Conservation (phyloP, 92 coral and sea anemone species). For the Siderastrea radians region DNA sequence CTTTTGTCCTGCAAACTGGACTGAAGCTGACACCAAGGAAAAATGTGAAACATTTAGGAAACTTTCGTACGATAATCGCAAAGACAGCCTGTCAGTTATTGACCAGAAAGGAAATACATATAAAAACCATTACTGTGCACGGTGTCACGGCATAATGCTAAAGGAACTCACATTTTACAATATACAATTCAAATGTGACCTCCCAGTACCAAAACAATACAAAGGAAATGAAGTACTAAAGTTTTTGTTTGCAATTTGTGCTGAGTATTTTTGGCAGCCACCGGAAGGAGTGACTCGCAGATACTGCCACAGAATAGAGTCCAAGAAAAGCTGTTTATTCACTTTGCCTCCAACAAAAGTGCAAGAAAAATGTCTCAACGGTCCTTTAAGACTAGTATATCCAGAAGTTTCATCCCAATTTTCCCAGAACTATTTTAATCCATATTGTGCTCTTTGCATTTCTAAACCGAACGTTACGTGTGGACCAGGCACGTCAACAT, state of each 20-base stretch:
- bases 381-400: not conserved
- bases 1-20: constrained; percentile 14
- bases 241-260: not conserved
- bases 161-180: not conserved
- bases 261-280: not conserved
- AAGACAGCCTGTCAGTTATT: not conserved
- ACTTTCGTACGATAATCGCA: not conserved
- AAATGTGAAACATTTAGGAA: not conserved
- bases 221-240: not conserved
- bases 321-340: not conserved
- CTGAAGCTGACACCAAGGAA: not conserved
- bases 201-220: constrained; percentile 4
- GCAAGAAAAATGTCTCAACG: not conserved
- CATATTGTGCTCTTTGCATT: constrained; percentile 1
- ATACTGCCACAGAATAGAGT: not conserved
- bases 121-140: constrained; percentile 16
- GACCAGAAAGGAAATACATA: constrained; percentile 18
- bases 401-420: not conserved
- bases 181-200: not conserved
- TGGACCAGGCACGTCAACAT: not conserved
- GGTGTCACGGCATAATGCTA: not conserved
- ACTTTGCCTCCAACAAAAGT: not conserved
- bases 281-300: not conserved
- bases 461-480: not conserved
- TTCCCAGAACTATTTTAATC: not conserved